These are phyloP conservation scores for Neuroscelio doddi DNA, from an alignment of 2,888 invertebrate genomes.

Conservation along the genomic window DNA sequence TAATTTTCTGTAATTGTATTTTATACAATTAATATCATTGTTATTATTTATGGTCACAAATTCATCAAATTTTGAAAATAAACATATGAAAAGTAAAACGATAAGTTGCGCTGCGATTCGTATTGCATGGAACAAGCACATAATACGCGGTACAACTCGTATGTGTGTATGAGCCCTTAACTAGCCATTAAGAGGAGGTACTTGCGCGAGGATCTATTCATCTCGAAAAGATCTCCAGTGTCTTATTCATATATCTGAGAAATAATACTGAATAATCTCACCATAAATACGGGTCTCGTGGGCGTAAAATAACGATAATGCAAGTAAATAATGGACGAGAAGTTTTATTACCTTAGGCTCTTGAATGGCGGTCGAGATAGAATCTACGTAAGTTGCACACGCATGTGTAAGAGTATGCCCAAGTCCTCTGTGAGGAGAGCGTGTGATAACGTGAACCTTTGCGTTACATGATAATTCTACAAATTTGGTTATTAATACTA, in stretches of 20 bases:
- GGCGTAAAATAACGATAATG: conserved; percentile 71
- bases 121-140: conserved; percentile 31
- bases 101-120: conserved; percentile 15
- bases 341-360: conserved; percentile 70
- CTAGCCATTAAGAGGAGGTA: conserved; percentile 43
- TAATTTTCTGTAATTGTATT: no score
- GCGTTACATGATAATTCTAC: not conserved
- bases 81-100: conserved; percentile 11
- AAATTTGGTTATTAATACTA: no score
- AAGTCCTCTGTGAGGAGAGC: not conserved
- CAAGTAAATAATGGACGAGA: conserved; percentile 70
- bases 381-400: conserved; percentile 64
- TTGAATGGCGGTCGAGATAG: conserved; percentile 60
- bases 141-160: conserved; percentile 16
- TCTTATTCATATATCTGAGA: conserved; percentile 68
- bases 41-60: no score
- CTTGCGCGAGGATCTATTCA: conserved; percentile 47
- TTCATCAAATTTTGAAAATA: no score
- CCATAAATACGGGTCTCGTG: conserved; percentile 69
- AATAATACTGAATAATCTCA: conserved; percentile 70
- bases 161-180: conserved; percentile 19
- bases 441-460: conserved; percentile 12
- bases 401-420: conserved; percentile 28
- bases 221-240: conserved; percentile 59
- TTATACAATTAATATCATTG: no score